Evolutionary conservation across 2,888 invertebrate species (phyloP).

Genomic region (Stenchaetothrips biformis): DNA sequence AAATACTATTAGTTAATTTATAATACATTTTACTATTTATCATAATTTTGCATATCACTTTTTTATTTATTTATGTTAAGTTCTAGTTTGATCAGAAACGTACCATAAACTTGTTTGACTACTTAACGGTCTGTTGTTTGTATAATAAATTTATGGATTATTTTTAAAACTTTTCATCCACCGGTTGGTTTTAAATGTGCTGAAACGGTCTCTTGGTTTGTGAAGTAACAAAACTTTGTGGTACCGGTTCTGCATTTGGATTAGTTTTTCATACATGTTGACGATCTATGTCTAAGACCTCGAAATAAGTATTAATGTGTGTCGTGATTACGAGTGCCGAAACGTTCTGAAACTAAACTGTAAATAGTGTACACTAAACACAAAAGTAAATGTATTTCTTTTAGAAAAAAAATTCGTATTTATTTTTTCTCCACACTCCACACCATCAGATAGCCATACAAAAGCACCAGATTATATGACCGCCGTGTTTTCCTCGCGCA

Average conservation of each 20-base stretch:
- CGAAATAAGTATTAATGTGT: not conserved
- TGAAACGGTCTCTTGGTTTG: too few species aligned
- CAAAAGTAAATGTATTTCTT: not conserved
- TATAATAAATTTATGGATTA: too few species aligned
- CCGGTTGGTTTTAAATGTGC: too few species aligned
- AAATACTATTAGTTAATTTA: not conserved
- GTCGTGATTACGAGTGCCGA: not conserved
- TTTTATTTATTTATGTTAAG: not conserved
- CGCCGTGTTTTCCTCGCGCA: too few species aligned
- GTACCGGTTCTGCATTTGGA: too few species aligned
- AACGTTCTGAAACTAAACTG: not conserved
- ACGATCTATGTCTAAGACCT: too few species aligned
- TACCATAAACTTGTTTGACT: not conserved
- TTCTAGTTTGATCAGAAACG: not conserved
- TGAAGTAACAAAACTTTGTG: too few species aligned
- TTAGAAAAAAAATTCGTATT: not conserved
- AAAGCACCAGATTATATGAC: too few species aligned
- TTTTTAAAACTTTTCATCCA: too few species aligned
- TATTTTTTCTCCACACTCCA: not conserved
- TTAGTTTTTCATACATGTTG: too few species aligned
- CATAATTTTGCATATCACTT: not conserved
- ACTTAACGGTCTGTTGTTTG: not conserved
- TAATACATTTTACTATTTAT: not conserved
- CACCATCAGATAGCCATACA: not conserved
- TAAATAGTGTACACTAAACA: conserved; percentile 5